Conservation (phyloP, 1,140 invertebrate genomes). For the Drosophila pandora region DNA sequence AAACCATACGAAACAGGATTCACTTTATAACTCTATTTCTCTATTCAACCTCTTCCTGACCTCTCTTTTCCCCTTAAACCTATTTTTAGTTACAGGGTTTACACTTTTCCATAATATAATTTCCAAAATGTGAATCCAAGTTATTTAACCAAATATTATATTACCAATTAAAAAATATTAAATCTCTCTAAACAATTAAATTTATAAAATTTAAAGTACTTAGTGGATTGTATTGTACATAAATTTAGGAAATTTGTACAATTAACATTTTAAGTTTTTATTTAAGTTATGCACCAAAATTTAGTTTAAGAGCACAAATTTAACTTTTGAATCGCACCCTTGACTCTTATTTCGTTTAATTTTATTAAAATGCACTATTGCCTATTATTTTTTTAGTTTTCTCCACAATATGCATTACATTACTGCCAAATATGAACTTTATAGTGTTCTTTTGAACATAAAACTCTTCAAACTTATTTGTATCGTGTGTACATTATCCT, state of each 20-base stretch:
- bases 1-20: conserved; percentile 4
- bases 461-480: conserved; percentile 21
- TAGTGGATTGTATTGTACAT: conserved; percentile 22
- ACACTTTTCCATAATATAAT: background rate
- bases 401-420: background rate
- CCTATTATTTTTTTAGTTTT: background rate
- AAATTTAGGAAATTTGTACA: conserved; percentile 9
- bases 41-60: no score
- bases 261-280: background rate
- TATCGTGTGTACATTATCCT: conserved; percentile 45
- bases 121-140: background rate
- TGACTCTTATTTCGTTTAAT: background rate
- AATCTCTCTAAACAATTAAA: conserved; percentile 44
- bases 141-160: background rate
- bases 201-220: conserved; percentile 5
- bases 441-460: conserved; percentile 30
- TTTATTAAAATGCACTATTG: conserved; percentile 22
- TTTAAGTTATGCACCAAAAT: background rate
- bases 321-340: conserved; percentile 16
- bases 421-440: conserved; percentile 19
- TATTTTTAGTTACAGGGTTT: background rate
- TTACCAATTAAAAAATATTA: background rate
- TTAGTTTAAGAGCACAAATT: conserved; percentile 16
- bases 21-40: background rate
- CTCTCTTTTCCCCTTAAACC: background rate